A percentile compares a stretch with the other conserved stretches of the same genome.
Evolutionary conservation across 2,113 vertebrate species (phyloP).

Genomic region (Brachyistius frenatus): DNA sequence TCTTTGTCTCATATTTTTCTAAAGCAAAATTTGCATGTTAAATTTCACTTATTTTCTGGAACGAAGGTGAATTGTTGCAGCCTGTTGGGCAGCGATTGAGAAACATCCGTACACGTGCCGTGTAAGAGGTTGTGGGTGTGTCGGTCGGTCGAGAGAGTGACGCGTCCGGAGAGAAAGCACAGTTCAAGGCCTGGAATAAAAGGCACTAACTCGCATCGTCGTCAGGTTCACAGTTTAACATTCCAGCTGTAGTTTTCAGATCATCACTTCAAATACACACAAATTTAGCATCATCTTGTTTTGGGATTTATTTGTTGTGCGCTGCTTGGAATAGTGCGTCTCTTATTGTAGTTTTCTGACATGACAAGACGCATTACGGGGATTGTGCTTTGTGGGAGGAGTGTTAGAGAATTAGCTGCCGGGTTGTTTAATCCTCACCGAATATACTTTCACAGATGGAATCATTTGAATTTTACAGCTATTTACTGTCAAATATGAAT

Average conservation of each 20-base stretch:
- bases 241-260: slow-evolving; percentile 51
- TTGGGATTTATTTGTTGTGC: slow-evolving; percentile 47
- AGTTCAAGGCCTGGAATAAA: slow-evolving; percentile 29
- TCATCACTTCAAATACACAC: slow-evolving; percentile 3
- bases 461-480: slow-evolving; percentile 15
- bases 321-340: slow-evolving; percentile 31
- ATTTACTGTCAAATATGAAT: background rate
- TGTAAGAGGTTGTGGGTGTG: slow-evolving; percentile 26
- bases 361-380: slow-evolving; percentile 17
- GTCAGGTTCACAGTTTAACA: slow-evolving; percentile 28
- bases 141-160: slow-evolving; percentile 14
- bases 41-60: slow-evolving; percentile 60
- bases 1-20: slow-evolving; percentile 80
- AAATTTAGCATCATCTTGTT: slow-evolving; percentile 6
- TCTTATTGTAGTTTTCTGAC: slow-evolving; percentile 45
- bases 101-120: slow-evolving; percentile 29
- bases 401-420: slow-evolving; percentile 30
- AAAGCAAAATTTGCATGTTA: slow-evolving; percentile 74
- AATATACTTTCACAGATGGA: slow-evolving; percentile 21
- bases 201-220: slow-evolving; percentile 30
- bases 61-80: slow-evolving; percentile 39
- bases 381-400: slow-evolving; percentile 14
- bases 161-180: slow-evolving; percentile 24
- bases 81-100: slow-evolving; percentile 30
- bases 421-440: slow-evolving; percentile 31